A percentile compares a stretch with the other conserved stretches of the same genome.
These are phyloP conservation scores for Dendronephthya gigantea DNA, from an alignment of 64 coral and sea anemone species.

Conservation along the genomic window DNA sequence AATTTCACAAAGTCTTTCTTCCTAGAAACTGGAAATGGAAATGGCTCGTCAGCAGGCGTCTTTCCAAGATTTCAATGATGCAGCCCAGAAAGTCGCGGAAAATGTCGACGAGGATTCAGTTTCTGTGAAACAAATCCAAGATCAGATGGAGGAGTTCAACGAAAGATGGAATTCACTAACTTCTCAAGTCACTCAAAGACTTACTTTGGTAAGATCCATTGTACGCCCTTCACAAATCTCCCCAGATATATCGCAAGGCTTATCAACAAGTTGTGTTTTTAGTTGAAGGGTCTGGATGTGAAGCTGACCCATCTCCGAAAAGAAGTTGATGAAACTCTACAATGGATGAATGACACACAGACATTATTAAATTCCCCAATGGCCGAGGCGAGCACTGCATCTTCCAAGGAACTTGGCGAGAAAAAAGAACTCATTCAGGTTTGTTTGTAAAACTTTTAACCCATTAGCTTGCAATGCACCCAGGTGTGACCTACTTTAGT, in stretches of 20 bases:
- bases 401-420: neutral
- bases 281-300: constrained; percentile 69
- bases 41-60: constrained; percentile 90
- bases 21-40: constrained; percentile 72
- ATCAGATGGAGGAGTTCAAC: constrained; percentile 98
- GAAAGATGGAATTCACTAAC: constrained; percentile 91
- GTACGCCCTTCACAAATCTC: too few relatives aligned
- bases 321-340: constrained; percentile 65
- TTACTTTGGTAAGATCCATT: constrained; percentile 60
- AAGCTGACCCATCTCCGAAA: constrained; percentile 56
- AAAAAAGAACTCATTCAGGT: neutral
- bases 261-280: neutral
- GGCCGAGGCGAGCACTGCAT: neutral
- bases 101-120: constrained; percentile 74
- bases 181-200: constrained; percentile 52
- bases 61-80: constrained; percentile 79
- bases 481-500: too few relatives aligned
- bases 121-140: constrained; percentile 77
- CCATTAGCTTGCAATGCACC: too few relatives aligned
- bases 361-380: constrained; percentile 57
- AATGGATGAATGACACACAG: constrained; percentile 88
- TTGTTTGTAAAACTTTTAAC: too few relatives aligned
- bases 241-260: too few relatives aligned
- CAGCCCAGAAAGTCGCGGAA: constrained; percentile 84
- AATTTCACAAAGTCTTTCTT: neutral